Conservation (phyloP, 2,113 vertebrate species). For the Microtus pennsylvanicus region DNA sequence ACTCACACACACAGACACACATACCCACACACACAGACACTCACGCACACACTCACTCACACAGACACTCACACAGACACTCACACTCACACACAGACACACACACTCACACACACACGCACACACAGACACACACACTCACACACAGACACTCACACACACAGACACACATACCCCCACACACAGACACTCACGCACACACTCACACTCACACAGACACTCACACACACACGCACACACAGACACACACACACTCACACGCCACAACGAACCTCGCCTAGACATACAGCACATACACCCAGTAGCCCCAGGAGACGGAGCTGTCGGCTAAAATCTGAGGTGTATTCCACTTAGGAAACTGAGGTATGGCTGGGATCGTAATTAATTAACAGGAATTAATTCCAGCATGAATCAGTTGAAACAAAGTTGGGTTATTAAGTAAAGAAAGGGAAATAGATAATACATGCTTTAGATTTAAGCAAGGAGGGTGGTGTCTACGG, state of each 20-base stretch:
- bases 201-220: neutral
- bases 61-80: neutral
- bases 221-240: too few relatives aligned
- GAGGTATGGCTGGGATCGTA: neutral
- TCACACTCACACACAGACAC: neutral
- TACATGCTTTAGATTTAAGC: neutral
- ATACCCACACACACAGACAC: neutral
- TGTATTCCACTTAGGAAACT: neutral
- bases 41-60: neutral
- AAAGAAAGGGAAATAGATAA: neutral
- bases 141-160: neutral
- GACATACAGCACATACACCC: neutral
- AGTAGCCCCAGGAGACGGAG: neutral
- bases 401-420: neutral
- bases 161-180: neutral
- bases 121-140: neutral
- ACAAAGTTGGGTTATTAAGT: neutral
- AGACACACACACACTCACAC: neutral
- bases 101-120: neutral
- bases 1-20: neutral
- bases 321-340: neutral
- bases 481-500: neutral
- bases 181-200: neutral
- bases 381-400: neutral
- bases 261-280: too few relatives aligned